Evolutionary conservation across 37 sponge, comb jelly and placozoan genomes (phyloP), one percentile per base, ranked within the genome.

Genomic region (Ianthella basta): DNA sequence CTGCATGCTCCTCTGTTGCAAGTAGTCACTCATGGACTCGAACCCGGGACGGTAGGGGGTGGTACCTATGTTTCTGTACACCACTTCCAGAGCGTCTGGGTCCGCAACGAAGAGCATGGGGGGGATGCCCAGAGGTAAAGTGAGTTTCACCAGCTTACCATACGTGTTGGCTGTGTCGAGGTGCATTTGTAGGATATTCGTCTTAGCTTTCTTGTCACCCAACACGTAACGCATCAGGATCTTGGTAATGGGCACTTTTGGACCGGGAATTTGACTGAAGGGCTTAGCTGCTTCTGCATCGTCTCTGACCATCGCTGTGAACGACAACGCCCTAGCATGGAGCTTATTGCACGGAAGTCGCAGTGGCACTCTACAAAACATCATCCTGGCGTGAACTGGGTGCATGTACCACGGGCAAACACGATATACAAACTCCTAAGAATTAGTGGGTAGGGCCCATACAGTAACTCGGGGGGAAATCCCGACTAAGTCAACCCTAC

Each of bases 51-150:
- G 29, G 34, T 69, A 69, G 1, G 70, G 70, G 8, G 27, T 69
- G 19, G 35, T 32, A 18, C 70, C 70, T 32, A 69, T 69, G 34
- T 69, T 69, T 69, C 70, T 69, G 70, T 34, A 30, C 34, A 30
- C 70, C 29, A 35, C 19, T 1, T 32, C 70, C 12, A 69, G 29
- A 30, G 29, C 70, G 18, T 30, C 70, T 33, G 70, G 70, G 27
- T 30, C 18, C 33, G 70, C 70, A 32, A 69, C 35, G 18, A 44
- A 8, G 8, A 69, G 34, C 70, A 69, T 35, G 6, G 34, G 34
- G 4, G 34, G 33, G 8, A 44, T 44, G 50, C 50, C 50, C 50
- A 44, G 50, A 44, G 50, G 50, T 0, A 35, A 34, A 69, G 33
- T 69, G 29, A 69, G 12, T 2, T 6, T n/a, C 1, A 69, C 70